Conservation (phyloP, 2,113 vertebrate genomes). For the Ophthalmolycus amberensis region DNA sequence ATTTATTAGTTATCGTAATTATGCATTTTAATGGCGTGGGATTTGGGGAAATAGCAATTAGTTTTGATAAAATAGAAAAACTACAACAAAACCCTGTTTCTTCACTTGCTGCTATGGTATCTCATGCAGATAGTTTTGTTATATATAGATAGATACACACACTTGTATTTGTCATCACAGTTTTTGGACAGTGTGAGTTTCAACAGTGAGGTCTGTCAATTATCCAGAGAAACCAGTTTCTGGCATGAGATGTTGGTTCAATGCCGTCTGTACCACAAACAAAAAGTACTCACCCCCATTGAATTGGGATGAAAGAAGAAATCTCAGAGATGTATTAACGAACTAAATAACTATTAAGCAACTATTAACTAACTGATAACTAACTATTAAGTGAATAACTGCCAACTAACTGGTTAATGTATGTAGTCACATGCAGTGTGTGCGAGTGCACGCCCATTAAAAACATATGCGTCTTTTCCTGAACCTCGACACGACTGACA, state of each 20-base stretch:
- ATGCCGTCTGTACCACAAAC: not conserved
- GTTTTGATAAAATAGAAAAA: conserved; percentile 30
- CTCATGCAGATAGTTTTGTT: not conserved
- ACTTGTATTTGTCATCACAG: not conserved
- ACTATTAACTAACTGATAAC: not conserved
- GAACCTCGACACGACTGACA: conserved; percentile 27
- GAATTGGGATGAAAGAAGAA: not conserved
- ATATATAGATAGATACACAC: not conserved
- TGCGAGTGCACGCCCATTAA: not conserved
- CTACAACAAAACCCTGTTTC: not conserved
- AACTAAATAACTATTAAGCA: not conserved
- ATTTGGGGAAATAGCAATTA: conserved; percentile 32
- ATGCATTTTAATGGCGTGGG: conserved; percentile 44
- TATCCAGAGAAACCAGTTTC: conserved; percentile 5
- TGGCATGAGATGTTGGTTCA: not conserved
- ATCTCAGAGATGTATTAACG: not conserved
- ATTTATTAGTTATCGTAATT: conserved; percentile 57
- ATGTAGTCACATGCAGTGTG: not conserved
- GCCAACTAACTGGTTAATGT: not conserved
- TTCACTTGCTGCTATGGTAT: not conserved
- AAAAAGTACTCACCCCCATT: not conserved
- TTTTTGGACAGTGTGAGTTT: not conserved
- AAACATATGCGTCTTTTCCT: conserved; percentile 5
- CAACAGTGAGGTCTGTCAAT: conserved; percentile 5
- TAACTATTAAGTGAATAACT: not conserved